Conservation (phyloP, 2,888 invertebrate species). For the Nomada fucata region DNA sequence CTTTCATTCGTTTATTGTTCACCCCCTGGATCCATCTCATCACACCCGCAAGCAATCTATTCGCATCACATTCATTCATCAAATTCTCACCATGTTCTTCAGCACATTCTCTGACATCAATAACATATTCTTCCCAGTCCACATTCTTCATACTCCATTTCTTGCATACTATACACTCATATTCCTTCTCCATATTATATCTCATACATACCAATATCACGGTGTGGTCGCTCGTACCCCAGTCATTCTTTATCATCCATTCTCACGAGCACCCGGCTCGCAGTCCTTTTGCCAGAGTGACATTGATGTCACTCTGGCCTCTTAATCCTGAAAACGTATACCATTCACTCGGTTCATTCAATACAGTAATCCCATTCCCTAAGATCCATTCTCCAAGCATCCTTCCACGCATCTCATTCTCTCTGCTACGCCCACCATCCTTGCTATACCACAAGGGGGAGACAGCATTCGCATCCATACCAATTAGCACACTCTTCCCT, state of each 20-base stretch:
- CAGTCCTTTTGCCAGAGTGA: constrained; percentile 5
- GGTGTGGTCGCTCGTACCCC: constrained; percentile 27
- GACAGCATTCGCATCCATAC: constrained; percentile 67
- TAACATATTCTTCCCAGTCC: not conserved
- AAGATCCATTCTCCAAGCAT: not conserved
- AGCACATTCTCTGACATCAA: not conserved
- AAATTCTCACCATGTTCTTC: not conserved
- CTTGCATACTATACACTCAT: not conserved
- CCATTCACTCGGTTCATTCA: constrained; percentile 17
- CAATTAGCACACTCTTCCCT: constrained; percentile 7
- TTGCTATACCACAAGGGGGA: constrained; percentile 59
- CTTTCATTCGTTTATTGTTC: not conserved
- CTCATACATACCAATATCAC: not conserved
- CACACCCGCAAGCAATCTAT: not conserved
- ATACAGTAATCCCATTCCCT: not conserved
- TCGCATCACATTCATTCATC: not conserved
- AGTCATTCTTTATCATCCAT: constrained; percentile 16
- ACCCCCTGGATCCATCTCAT: not conserved
- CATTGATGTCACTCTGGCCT: constrained; percentile 39
- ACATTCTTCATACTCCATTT: not conserved
- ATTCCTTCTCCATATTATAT: not conserved
- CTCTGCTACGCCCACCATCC: not conserved
- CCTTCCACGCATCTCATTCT: constrained; percentile 15
- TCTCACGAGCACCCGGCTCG: not conserved
- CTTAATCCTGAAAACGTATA: constrained; percentile 10